phyloP scores from a whole-genome alignment of 2,113 vertebrate genomes.

The Pimephales promelas region DNA sequence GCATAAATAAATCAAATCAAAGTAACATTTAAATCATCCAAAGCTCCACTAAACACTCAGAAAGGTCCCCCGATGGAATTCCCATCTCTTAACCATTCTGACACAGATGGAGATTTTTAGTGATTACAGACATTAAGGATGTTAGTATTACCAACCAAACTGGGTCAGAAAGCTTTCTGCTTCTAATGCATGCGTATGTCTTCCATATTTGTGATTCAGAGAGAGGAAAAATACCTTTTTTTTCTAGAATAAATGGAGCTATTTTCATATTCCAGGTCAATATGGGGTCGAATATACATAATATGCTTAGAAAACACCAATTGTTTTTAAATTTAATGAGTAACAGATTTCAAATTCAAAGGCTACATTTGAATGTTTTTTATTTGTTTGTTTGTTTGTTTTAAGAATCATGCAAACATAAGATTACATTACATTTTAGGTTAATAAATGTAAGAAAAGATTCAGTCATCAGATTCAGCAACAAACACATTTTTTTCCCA shows the following conservation, averaged over 20 bases:
- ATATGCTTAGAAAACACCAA: background rate
- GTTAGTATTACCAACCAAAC: constrained; percentile 48
- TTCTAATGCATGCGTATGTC: constrained; percentile 18
- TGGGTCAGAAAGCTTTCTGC: constrained; percentile 57
- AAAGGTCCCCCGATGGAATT: constrained; percentile 58
- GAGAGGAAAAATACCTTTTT: too few relatives aligned
- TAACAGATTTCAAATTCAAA: background rate
- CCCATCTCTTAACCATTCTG: constrained; percentile 57
- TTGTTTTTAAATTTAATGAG: background rate
- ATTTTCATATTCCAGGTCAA: constrained; percentile 31
- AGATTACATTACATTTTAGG: background rate
- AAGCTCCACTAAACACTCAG: constrained; percentile 5
- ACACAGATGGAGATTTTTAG: constrained; percentile 57
- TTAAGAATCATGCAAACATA: background rate
- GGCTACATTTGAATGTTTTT: background rate
- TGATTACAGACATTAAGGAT: constrained; percentile 58
- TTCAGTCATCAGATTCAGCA: too few relatives aligned
- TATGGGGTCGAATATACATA: background rate
- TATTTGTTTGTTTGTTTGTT: too few relatives aligned
- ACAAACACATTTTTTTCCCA: too few relatives aligned
- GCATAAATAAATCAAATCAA: constrained; percentile 68
- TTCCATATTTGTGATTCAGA: constrained; percentile 18
- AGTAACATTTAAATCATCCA: constrained; percentile 60
- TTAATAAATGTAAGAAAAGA: background rate
- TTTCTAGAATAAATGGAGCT: constrained; percentile 12